Base-by-base conservation (phyloP, 2,797 vertebrate species). In the Melanotaenia nigrans region DNA sequence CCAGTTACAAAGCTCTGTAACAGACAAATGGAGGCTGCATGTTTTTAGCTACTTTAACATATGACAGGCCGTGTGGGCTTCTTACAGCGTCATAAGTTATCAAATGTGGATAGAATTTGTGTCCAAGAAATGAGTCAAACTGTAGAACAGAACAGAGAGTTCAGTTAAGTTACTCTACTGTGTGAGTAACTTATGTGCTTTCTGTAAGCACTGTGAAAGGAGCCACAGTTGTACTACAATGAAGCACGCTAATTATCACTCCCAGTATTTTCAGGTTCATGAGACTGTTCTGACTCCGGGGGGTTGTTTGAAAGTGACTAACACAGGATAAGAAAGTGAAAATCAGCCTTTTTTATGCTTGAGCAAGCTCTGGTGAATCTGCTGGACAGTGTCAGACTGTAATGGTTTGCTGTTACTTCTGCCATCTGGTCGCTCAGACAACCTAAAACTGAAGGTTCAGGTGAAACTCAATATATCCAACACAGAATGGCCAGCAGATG, bases 381-480 rank as follows among this genome's bases (percentile, higher is more conserved):
- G 49, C n/a, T 24, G 13, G 64, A 53, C 25, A 3, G 47, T 64
- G 65, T 84, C 63, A 28, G 36, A 13, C n/a, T 51, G 61, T 64
- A 59, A 77, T 53, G 24, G 36, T 62, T 70, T 3, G 16, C 71
- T 71, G 77, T 80, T 71, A 35, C 53, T 62, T 57, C 28, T 61
- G 49, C 79, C 81, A 78, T 84, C 81, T 87, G 85, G 28, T 28
- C 59, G 59, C 68, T 84, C 72, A 8, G 61, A 6, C 53, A 77
- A 82, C 61, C 55, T 59, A 3, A 71, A 75, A 18, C 61, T 45
- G 68, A 71, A 73, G 53, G 63, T 82, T 73, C 61, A 75, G 49
- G 66, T 72, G 65, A 56, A 73, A 65, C 38, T 65, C 4, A 22
- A 61, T 75, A 65, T 58, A 67, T 49, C 42, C 28, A 2, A 28